Base-by-base conservation (phyloP, 2,113 vertebrate genomes). In the Poeciliopsis retropinna region DNA sequence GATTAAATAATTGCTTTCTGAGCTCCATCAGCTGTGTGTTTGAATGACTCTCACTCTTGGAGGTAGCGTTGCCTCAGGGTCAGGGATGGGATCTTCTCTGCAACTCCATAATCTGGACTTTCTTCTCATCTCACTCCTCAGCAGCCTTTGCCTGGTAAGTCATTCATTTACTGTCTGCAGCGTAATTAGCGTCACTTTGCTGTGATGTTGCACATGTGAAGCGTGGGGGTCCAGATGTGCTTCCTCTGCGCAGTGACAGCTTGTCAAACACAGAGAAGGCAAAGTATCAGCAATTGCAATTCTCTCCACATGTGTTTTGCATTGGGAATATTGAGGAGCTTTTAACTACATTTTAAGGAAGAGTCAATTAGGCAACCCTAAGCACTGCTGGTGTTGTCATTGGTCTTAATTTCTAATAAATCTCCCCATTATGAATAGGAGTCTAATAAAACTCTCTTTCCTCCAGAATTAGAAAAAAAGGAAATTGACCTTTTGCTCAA, bases 111-210 rank as follows among this genome's bases (percentile, higher is more conserved):
- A 94, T 51, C 93, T 97, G 93, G 95, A 95, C 85, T 89, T 97
- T 82, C 89, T 97, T 68, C 92, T 97, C 84, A 94, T 96, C 87
- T 94, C 91, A 29, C 85, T 94, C 5, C 85, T 94, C 82, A 90
- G 87, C 89, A 94, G 93, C 1, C 91, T 95, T 4, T 97, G 93
- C 37, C 93, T 97, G 97, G 97, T 98, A 93, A 97, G 97, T 97
- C 51, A 22, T 66, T 41, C 2, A 60, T 31, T 37, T 30, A 27
- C 31, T 28, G 3, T 4, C 47, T 62, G 0, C 17, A 39, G 2
- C 27, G 15, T 31, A 44, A 0, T 41, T 60, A 54, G 22, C 28
- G 66, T 22, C 29, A 28, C 69, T 27, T 22, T n/a, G 22, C 22
- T 68, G 54, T 37, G 25, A 57, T 73, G 68, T 17, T 77, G 54